Base-by-base conservation (phyloP, 2,113 vertebrate genomes). In the Dinomys branickii region DNA sequence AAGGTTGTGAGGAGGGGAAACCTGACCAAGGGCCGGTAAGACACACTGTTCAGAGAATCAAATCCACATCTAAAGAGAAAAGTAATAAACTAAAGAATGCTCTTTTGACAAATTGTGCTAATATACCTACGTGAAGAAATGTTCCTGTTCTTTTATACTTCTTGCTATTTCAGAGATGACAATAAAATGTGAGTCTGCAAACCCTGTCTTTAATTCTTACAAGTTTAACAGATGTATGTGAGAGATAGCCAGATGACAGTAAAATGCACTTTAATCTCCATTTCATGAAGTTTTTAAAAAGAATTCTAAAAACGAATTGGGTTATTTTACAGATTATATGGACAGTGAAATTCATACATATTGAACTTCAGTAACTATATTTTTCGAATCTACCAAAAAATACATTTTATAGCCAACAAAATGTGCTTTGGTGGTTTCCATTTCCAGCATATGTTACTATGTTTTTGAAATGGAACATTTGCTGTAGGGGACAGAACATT, bases 391-490 rank as follows among this genome's bases (percentile, higher is more conserved):
- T 81, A 83, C 90, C 67, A 94, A 58, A 97, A 77, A 84, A 67
- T 91, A 50, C 1, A 28, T 86, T 95, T 54, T 94, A 0, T 95
- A 95, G 88, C 13, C 89, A 58, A 59, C 24, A 94, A 93, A 91
- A 22, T 28, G 35, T 92, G 90, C 92, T 96, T 91, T 94, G 47
- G 84, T 93, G 71, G 63, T 95, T 95, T 96, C 41, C 33, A 65
- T 85, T 97, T 97, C 83, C 94, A 96, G 80, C 90, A 30, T 75
- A 84, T 95, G 78, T 81, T 95, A 91, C 88, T 44, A 54, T 95
- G 41, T 95, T 96, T 97, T 97, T 98, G 96, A 89, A 98, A 98
- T 97, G 91, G 94, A 91, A 78, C 96, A 78, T 98, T 97, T 97
- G 94, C 93, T 96, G 41, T 80, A 94, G 56, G 52, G 94, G n/a